phyloP scores from a whole-genome alignment of 1,140 invertebrate species.

The Drosophila ficusphila region DNA sequence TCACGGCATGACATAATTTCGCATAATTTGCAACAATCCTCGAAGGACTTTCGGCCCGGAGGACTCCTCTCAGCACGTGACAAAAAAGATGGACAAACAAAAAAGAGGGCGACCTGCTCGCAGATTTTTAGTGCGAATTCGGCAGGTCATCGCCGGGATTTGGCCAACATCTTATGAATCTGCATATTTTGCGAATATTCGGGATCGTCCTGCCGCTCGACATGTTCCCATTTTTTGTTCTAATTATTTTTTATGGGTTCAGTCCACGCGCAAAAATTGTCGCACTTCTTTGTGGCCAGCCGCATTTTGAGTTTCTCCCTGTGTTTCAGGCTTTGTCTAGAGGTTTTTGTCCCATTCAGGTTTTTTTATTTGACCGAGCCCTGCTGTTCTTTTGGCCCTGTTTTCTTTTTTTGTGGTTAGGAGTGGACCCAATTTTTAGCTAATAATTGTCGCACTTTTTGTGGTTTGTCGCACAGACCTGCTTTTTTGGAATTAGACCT shows the following conservation, averaged over 20 bases:
- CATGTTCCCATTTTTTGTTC: slow-evolving; percentile 71
- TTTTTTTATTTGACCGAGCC: slow-evolving; percentile 60
- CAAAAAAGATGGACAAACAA: slow-evolving; percentile 52
- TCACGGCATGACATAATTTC: slow-evolving; percentile 78
- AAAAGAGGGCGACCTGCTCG: slow-evolving; percentile 49
- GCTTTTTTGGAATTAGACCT: background rate
- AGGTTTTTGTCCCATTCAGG: slow-evolving; percentile 34
- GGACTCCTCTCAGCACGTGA: slow-evolving; percentile 67
- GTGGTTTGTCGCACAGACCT: slow-evolving; percentile 50
- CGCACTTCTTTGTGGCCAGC: slow-evolving; percentile 72
- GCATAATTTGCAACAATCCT: slow-evolving; percentile 66
- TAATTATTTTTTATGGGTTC: slow-evolving; percentile 82
- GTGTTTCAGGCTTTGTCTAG: slow-evolving; percentile 8
- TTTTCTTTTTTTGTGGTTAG: slow-evolving; percentile 42
- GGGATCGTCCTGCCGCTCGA: slow-evolving; percentile 10
- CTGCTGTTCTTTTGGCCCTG: slow-evolving; percentile 59
- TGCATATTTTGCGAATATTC: slow-evolving; percentile 17
- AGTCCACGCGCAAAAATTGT: slow-evolving; percentile 76
- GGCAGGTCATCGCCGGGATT: slow-evolving; percentile 51
- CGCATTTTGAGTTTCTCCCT: slow-evolving; percentile 25
- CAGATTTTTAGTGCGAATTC: slow-evolving; percentile 70
- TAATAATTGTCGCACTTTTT: slow-evolving; percentile 75
- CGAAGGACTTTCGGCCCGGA: slow-evolving; percentile 42
- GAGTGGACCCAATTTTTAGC: slow-evolving; percentile 61
- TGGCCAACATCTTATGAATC: slow-evolving; percentile 32